Evolutionary conservation across 2,797 vertebrate species (phyloP), one percentile per base, ranked within the genome.

Genomic region (Gobionotothen gibberifrons): DNA sequence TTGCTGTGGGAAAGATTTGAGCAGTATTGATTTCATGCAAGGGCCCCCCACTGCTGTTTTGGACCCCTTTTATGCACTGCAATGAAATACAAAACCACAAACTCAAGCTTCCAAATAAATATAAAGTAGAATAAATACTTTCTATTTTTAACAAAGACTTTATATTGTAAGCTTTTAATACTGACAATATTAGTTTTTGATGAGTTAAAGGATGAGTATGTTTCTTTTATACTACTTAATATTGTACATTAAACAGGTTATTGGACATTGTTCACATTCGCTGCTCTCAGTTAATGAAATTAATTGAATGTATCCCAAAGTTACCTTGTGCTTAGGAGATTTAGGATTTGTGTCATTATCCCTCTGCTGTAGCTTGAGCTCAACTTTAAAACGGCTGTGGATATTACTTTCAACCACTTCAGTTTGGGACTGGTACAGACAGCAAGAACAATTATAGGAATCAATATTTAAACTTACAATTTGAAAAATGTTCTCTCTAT

Each of bases 11-110:
- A 15, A 21, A 21, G 26, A 26, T 26, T 26, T 26, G 32, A 42
- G 22, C 19, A 39, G 52, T 67, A 21, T 48, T 36, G 36, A 22
- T 55, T 64, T 71, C 14, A 49, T 22, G 47, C 55, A 0, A 22
- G 29, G 51, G 42, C 1, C 19, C 26, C 2, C 61, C 55, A 48
- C 17, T 14, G 47, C 6, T 44, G 29, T 55, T 13, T 13, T 29
- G 42, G 26, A 64, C 68, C 44, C 44, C 48, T 51, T 55, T 3
- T 40, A 32, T 32, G n/a, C 15, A 47, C 26, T 46, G 4, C 39
- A 69, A 15, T 69, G 12, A 72, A 69, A 60, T 13, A 51, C 29
- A 66, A 63, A 26, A 72, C 42, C 60, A 36, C 56, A 9, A 71
- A 67, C 9, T 42, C 2, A 40, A 60, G 14, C 12, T n/a, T 57